These are phyloP conservation scores for Steinernema carpocapsae DNA, from an alignment of 2,888 invertebrate genomes.

Conservation along the genomic window DNA sequence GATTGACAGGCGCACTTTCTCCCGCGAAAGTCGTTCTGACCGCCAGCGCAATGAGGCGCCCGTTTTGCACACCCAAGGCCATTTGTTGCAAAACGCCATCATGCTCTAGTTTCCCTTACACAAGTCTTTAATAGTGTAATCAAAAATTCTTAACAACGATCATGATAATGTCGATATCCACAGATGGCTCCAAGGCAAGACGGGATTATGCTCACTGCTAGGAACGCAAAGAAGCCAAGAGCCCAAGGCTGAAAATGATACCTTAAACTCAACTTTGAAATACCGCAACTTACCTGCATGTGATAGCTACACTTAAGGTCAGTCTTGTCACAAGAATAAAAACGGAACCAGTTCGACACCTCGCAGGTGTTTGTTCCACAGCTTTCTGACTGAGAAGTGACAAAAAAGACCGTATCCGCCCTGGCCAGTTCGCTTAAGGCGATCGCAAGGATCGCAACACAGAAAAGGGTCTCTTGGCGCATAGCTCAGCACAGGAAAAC, in stretches of 20 bases:
- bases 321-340: constrained; percentile 18
- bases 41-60: too few species aligned
- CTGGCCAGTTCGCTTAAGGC: background rate
- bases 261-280: background rate
- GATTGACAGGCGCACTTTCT: too few species aligned
- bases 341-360: constrained; percentile 13
- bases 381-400: background rate
- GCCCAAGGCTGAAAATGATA: constrained; percentile 1
- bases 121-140: too few species aligned
- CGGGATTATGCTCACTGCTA: constrained; percentile 12
- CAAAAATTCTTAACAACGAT: background rate
- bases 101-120: too few species aligned
- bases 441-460: background rate
- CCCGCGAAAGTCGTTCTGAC: too few species aligned
- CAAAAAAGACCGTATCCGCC: constrained; percentile 15
- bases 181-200: constrained; percentile 5
- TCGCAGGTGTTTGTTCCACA: background rate
- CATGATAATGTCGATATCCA: background rate
- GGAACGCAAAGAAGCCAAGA: constrained; percentile 17
- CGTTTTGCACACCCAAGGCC: too few species aligned
- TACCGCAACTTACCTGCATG: constrained; percentile 9
- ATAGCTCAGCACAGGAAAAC: background rate
- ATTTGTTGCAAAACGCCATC: too few species aligned
- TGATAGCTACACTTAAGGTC: background rate
- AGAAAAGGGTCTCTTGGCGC: background rate